Evolutionary conservation across 2,797 vertebrate species (phyloP), one percentile per base, ranked within the genome.

Genomic region (Sebastes nivosus): DNA sequence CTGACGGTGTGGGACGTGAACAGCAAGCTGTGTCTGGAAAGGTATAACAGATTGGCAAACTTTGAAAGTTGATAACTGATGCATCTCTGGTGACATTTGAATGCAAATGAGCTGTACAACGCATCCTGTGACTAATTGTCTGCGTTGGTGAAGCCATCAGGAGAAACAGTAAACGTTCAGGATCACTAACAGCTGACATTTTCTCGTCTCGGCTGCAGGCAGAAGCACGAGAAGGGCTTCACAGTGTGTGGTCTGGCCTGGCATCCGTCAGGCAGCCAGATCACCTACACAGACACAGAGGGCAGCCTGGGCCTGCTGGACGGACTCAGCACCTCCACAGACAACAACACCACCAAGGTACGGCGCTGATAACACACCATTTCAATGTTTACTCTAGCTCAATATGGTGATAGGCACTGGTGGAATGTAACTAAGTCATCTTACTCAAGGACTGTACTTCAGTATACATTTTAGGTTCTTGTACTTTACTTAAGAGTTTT

Each of bases 231-330:
- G 85, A 99, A 97, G 85, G 95, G 95, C 30, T 98, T 97, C 92
- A 95, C 97, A 0, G 94, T 99, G 75, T 98, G 98, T 90, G 91
- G 96, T 0, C 79, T 99, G 85, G 97, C 97, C 0, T 99, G 98
- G 98, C 97, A 98, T 76, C 98, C 98, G 2, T 95, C 95, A 2
- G 93, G 95, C 8, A 78, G 65, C 7, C 96, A 95, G 86, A 94
- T 99, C 0, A 97, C 95, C 63, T 99, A 98, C 89, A 98, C 99
- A 0, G 99, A 99, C 88, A 96, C 91, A 0, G 97, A 99, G 94
- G 99, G 99, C 83, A 97, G 98, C 61, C 93, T 99, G 79, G 97
- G 98, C 0, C 91, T 99, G n/a, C 81, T 99, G 88, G 98, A 99
- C 27, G 93, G 96, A 6, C 69, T 99, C 1, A 74, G 79, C 22